These are phyloP conservation scores for Drosophila pegasa DNA, from an alignment of 2,888 invertebrate genomes.

Conservation along the genomic window DNA sequence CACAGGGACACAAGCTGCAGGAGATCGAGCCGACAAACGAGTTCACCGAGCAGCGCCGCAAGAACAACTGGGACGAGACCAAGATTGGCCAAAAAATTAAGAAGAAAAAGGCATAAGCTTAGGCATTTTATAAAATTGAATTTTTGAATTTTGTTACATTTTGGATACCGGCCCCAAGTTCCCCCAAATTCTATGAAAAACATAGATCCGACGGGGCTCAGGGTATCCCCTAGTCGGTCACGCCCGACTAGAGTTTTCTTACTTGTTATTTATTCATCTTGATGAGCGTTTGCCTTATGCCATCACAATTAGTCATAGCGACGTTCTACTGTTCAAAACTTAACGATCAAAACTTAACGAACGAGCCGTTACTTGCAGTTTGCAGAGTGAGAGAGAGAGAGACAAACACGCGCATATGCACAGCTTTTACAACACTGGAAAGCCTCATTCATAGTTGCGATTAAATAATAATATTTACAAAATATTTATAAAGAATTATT, in stretches of 20 bases:
- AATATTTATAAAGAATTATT: not conserved
- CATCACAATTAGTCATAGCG: not conserved
- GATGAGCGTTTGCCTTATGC: too few relatives aligned
- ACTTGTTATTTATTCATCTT: too few relatives aligned
- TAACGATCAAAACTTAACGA: not conserved
- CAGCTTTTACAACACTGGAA: not conserved
- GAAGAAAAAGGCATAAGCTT: slow-evolving; percentile 27
- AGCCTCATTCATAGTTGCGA: not conserved
- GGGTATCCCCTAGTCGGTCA: too few relatives aligned
- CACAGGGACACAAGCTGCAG: slow-evolving; percentile 31
- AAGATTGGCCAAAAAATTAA: slow-evolving; percentile 61
- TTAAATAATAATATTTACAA: not conserved
- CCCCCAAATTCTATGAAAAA: too few relatives aligned
- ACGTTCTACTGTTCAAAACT: not conserved
- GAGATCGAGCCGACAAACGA: slow-evolving; percentile 66
- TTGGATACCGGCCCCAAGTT: too few relatives aligned
- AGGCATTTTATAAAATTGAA: not conserved
- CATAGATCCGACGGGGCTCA: too few relatives aligned
- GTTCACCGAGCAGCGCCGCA: slow-evolving; percentile 66
- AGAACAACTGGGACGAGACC: slow-evolving; percentile 76
- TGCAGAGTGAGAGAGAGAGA: too few relatives aligned
- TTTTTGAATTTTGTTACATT: too few relatives aligned
- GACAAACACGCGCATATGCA: not conserved
- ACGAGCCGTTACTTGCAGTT: not conserved
- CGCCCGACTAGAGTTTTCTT: too few relatives aligned